Evolutionary conservation across 2,113 vertebrate genomes (phyloP).

Genomic region (Corythornis cristatus): DNA sequence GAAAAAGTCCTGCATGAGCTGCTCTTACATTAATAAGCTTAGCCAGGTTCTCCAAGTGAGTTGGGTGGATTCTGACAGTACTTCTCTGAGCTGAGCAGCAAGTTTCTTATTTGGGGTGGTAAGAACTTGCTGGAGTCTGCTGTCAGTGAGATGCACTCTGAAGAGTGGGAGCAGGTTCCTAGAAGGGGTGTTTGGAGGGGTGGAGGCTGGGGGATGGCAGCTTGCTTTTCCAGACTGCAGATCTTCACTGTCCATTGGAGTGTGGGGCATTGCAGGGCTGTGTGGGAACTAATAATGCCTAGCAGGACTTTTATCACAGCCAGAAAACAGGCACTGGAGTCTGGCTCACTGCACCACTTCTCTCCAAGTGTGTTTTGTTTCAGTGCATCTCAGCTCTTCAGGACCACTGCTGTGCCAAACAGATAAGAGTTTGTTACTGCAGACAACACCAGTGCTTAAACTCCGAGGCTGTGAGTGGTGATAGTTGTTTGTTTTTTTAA

Average conservation of each 20-base stretch:
- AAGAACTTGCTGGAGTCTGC: neutral
- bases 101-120: neutral
- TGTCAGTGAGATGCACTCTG: neutral
- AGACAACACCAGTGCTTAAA: neutral
- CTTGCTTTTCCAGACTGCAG: neutral
- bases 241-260: neutral
- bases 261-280: neutral
- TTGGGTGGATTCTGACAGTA: neutral
- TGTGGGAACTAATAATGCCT: neutral
- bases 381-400: neutral
- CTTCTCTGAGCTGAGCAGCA: neutral
- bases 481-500: neutral
- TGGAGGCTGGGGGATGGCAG: neutral
- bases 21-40: constrained; percentile 37
- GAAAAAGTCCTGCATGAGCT: neutral
- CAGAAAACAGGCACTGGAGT: neutral
- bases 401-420: neutral
- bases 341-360: neutral
- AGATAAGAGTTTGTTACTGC: neutral
- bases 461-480: neutral
- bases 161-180: neutral
- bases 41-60: neutral
- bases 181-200: neutral
- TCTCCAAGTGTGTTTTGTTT: neutral
- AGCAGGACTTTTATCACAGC: neutral